A percentile compares a stretch with the other conserved stretches of the same genome.
phyloP scores from a whole-genome alignment of 2,797 vertebrate genomes.

The Oryzias dopingdopingensis region DNA sequence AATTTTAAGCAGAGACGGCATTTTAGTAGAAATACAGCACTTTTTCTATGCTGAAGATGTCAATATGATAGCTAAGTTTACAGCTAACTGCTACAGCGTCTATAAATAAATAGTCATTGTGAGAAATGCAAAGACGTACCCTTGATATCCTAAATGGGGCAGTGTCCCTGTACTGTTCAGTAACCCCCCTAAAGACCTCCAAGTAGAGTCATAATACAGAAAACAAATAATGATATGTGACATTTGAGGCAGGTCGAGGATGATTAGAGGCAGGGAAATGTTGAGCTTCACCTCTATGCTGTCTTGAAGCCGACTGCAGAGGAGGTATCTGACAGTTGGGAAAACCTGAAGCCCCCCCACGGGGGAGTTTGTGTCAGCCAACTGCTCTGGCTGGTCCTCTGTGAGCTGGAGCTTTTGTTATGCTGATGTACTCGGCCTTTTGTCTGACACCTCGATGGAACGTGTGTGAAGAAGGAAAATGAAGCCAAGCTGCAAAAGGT shows the following conservation, averaged over 20 bases:
- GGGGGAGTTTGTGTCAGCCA: constrained; percentile 63
- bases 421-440: constrained; percentile 81
- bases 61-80: neutral
- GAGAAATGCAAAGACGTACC: constrained; percentile 13
- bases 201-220: constrained; percentile 17
- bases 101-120: constrained; percentile 13
- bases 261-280: constrained; percentile 5
- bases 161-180: constrained; percentile 18
- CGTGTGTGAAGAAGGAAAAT: constrained; percentile 11
- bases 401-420: constrained; percentile 82
- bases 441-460: constrained; percentile 57
- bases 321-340: constrained; percentile 29
- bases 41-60: neutral
- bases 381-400: constrained; percentile 71
- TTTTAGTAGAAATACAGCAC: neutral
- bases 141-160: constrained; percentile 18
- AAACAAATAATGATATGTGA: constrained; percentile 29
- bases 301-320: constrained; percentile 26
- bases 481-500: constrained; percentile 24
- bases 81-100: constrained; percentile 3
- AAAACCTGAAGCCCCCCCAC: constrained; percentile 25
- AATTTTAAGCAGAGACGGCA: no score
- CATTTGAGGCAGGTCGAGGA: constrained; percentile 25
- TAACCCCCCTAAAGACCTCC: constrained; percentile 29
- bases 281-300: constrained; percentile 24